phyloP scores from a whole-genome alignment of 2,113 vertebrate species.

The Carettochelys insculpta region DNA sequence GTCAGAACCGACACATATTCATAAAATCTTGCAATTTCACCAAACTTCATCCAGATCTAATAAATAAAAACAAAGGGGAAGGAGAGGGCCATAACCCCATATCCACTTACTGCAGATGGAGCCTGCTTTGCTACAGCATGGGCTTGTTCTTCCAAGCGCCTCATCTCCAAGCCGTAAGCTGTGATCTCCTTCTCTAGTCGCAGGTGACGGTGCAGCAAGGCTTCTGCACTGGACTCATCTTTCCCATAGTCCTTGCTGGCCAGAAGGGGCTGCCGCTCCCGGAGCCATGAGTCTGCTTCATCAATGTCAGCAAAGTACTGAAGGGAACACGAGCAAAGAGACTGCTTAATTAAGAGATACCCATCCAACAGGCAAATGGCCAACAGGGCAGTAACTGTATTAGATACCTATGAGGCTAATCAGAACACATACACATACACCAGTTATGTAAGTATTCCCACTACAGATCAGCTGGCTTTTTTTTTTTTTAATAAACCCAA shows the following conservation, averaged over 20 bases:
- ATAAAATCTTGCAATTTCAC: background rate
- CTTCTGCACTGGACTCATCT: conserved; percentile 76
- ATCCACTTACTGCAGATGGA: conserved; percentile 73
- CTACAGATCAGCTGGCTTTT: background rate
- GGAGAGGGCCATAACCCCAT: rapidly evolving
- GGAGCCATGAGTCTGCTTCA: conserved; percentile 85
- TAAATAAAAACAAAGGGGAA: background rate
- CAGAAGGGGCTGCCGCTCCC: conserved; percentile 78
- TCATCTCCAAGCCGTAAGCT: conserved; percentile 80
- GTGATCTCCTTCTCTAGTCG: conserved; percentile 79
- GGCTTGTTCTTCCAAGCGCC: conserved; percentile 80
- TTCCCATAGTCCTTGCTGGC: conserved; percentile 78
- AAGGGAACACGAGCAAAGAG: background rate
- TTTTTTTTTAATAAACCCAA: rapidly evolving
- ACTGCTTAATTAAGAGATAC: background rate
- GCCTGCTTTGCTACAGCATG: conserved; percentile 71
- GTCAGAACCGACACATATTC: background rate
- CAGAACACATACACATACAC: background rate
- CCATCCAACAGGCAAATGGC: background rate
- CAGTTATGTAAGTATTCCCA: background rate
- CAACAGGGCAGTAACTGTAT: background rate
- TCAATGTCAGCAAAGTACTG: conserved; percentile 86
- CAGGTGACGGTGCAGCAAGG: conserved; percentile 81
- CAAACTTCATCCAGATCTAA: background rate
- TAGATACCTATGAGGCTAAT: background rate